Evolutionary conservation across 2,113 vertebrate species (phyloP).

Genomic region (Laticauda laticaudata): DNA sequence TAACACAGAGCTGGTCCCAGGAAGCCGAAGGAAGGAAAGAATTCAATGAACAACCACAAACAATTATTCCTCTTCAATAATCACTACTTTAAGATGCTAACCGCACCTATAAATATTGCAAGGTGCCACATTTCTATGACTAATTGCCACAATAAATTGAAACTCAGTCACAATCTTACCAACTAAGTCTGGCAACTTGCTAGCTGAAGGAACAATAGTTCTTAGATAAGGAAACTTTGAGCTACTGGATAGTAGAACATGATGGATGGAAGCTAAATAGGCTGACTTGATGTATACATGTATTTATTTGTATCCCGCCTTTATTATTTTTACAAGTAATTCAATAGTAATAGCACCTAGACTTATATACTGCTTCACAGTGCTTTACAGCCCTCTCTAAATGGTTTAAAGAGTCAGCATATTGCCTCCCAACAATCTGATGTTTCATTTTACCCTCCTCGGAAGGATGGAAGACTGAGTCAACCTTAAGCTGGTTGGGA

Average conservation of each 20-base stretch:
- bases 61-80: constrained; percentile 68
- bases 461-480: no score
- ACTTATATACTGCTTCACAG: no score
- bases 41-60: constrained; percentile 52
- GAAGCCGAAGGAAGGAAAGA: constrained; percentile 54
- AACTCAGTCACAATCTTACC: constrained; percentile 34
- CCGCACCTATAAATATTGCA: constrained; percentile 62
- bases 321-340: no score
- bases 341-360: no score
- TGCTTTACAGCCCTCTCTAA: no score
- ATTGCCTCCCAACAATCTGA: no score
- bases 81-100: constrained; percentile 63
- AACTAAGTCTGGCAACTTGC: constrained; percentile 49
- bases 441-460: no score
- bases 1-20: constrained; percentile 35
- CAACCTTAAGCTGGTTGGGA: no score
- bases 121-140: constrained; percentile 48
- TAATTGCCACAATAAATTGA: constrained; percentile 66
- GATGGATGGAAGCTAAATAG: neutral
- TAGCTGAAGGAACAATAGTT: constrained; percentile 22
- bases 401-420: no score
- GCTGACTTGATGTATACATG: neutral
- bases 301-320: no score
- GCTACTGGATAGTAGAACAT: neutral
- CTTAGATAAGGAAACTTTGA: constrained; percentile 18